Base-by-base conservation (phyloP, 2,888 invertebrate genomes). In the Erynnis tages region DNA sequence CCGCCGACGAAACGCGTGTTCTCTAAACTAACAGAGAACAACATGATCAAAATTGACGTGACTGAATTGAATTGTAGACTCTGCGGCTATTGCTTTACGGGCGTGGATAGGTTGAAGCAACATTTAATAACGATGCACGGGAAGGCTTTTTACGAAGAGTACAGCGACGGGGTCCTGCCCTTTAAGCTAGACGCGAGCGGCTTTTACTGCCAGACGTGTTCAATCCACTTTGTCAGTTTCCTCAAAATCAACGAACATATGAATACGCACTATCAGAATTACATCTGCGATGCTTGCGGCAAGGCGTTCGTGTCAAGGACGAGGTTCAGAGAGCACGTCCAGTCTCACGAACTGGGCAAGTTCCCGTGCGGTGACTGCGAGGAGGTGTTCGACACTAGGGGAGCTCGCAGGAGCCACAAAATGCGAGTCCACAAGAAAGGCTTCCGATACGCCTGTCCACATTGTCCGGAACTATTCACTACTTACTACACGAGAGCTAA, bases 11-110 rank as follows among this genome's bases (percentile, higher is more conserved):
- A 76, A 41, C 73, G 59, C 54, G 66, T 89, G 10, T 89, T 88
- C 56, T 65, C 81, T 0, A 89, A 89, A 60, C 62, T 88, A 1
- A 81, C 71, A 1, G 87, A 87, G 68, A 87, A 87, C 56, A 88
- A 87, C 56, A 81, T 86, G 84, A 69, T 88, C 1, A 89, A 89
- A 72, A 69, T 88, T n/a, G 88, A 89, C 29, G 69, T 87, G 16
- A 66, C 76, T 0, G 67, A 78, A 44, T 66, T 88, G 4, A 65
- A 59, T 10, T 89, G 89, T 63, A 76, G 76, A 29, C 30, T 85
- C 1, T 89, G 89, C 58, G 61, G 66, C 40, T 54, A 59, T n/a
- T 17, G 55, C 19, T 41, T 85, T 2, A 64, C 68, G 10, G 64
- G 62, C 11, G 60, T 88, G 37, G 76, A 82, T 5, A 55, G 58